Evolutionary conservation across 2,888 invertebrate genomes (phyloP).

Genomic region (Cephus nigrinus): DNA sequence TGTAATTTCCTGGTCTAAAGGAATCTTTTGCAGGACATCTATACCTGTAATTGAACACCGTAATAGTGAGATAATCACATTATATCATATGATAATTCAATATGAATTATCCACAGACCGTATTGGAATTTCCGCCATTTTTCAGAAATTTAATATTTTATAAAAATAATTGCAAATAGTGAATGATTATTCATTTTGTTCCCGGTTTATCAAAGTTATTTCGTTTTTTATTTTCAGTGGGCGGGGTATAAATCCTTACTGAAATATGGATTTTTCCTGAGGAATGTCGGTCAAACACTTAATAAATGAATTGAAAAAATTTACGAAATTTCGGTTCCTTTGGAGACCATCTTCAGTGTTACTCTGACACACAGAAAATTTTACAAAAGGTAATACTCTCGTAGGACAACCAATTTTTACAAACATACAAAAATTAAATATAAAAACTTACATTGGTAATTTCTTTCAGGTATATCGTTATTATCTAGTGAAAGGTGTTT

Average conservation of each 20-base stretch:
- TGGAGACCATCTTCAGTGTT: too few species aligned
- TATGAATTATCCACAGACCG: not conserved
- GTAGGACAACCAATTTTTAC: too few species aligned
- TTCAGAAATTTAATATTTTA: not conserved
- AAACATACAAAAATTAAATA: too few species aligned
- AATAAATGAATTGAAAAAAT: too few species aligned
- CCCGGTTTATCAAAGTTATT: not conserved
- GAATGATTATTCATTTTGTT: not conserved
- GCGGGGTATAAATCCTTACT: not conserved
- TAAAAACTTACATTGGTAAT: too few species aligned
- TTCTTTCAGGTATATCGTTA: too few species aligned
- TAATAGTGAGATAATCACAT: not conserved
- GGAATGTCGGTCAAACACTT: too few species aligned
- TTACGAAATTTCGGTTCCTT: too few species aligned
- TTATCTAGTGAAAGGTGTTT: too few species aligned
- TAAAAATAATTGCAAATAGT: not conserved
- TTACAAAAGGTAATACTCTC: too few species aligned
- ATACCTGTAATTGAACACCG: conserved; percentile 57
- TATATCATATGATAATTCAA: not conserved
- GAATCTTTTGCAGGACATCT: conserved; percentile 77
- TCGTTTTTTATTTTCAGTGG: not conserved
- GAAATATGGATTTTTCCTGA: too few species aligned
- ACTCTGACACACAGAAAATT: too few species aligned
- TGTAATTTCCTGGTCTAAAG: conserved; percentile 77
- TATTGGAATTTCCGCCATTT: not conserved